Conservation (phyloP, 1,140 invertebrate genomes). For the Matsumurasca onukii region DNA sequence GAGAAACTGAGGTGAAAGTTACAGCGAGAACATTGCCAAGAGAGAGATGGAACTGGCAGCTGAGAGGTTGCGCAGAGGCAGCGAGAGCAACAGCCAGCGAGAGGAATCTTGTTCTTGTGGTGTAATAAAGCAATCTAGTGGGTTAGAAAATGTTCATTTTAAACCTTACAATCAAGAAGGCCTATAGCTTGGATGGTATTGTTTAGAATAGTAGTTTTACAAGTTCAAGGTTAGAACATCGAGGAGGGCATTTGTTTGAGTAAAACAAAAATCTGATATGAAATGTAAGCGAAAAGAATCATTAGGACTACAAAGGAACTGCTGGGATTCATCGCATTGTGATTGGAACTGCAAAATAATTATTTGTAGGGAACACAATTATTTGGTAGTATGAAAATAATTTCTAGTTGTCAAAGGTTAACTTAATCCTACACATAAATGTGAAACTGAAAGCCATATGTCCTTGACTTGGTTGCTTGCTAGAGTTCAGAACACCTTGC, state of each 20-base stretch:
- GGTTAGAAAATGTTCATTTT: not conserved
- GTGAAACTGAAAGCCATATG: too few relatives aligned
- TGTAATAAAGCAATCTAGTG: not conserved
- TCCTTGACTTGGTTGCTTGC: too few relatives aligned
- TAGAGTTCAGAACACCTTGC: too few relatives aligned
- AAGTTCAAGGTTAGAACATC: too few relatives aligned
- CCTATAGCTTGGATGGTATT: not conserved
- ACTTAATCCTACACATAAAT: too few relatives aligned
- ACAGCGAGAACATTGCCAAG: constrained; percentile 11
- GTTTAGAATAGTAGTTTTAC: not conserved
- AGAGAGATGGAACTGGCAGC: constrained; percentile 14
- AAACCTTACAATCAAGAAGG: not conserved
- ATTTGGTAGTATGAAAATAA: too few relatives aligned
- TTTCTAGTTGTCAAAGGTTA: too few relatives aligned
- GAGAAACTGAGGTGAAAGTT: not conserved
- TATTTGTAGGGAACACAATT: too few relatives aligned
- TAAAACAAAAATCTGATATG: not conserved
- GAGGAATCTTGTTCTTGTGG: constrained; percentile 12
- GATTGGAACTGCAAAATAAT: too few relatives aligned
- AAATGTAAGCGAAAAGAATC: not conserved
- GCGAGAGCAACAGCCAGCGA: not conserved
- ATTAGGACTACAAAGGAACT: too few relatives aligned
- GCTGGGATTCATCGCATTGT: too few relatives aligned
- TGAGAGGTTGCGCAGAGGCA: constrained; percentile 12
- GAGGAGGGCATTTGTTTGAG: too few relatives aligned